A percentile compares a stretch with the other conserved stretches of the same genome.
phyloP scores from a whole-genome alignment of 2,797 vertebrate genomes.

The Graptemys geographica region DNA sequence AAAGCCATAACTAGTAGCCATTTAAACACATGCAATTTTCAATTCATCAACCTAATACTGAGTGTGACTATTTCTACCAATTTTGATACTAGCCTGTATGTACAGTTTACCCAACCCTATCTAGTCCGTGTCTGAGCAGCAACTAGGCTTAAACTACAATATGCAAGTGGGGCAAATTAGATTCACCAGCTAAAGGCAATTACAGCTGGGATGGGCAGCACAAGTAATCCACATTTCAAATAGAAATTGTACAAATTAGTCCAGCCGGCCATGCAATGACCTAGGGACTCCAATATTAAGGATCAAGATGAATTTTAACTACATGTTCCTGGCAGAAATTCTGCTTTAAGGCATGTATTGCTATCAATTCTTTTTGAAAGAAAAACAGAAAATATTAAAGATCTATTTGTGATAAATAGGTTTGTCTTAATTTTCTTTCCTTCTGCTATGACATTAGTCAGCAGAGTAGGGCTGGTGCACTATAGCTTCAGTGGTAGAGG shows the following conservation, averaged over 20 bases:
- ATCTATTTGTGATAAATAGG: slow-evolving; percentile 51
- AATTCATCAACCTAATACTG: neutral
- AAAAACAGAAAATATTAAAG: neutral
- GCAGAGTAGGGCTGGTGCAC: slow-evolving; percentile 26
- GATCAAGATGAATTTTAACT: neutral
- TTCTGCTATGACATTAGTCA: slow-evolving; percentile 61
- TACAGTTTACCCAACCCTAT: neutral
- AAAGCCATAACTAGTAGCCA: neutral
- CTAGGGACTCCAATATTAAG: neutral
- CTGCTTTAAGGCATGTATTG: neutral
- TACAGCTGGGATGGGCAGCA: neutral
- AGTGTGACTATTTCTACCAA: neutral
- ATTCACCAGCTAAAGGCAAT: neutral
- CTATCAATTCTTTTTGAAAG: neutral
- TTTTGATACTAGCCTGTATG: neutral
- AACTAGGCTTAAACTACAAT: neutral
- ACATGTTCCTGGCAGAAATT: neutral
- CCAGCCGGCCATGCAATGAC: neutral
- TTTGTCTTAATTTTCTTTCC: slow-evolving; percentile 7
- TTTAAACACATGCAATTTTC: neutral
- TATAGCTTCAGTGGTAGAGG: neutral
- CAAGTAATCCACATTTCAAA: neutral
- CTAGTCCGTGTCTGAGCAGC: neutral
- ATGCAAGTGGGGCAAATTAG: fast-evolving
- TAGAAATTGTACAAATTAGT: neutral